Evolutionary conservation across 1,140 invertebrate species (phyloP).

Genomic region (Probaryconus sp.): DNA sequence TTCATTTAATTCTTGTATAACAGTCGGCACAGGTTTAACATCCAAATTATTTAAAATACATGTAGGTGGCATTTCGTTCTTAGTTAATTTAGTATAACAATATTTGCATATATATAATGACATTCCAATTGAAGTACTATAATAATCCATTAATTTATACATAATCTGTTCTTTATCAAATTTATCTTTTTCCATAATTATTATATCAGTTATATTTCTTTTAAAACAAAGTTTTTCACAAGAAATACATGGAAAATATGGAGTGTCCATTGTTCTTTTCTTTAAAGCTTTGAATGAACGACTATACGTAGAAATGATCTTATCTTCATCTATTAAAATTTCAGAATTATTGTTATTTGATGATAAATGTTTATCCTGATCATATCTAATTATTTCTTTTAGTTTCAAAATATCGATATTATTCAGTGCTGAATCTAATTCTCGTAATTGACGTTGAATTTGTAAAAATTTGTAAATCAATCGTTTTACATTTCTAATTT

Average conservation of each 20-base stretch:
- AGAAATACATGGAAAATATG: slow-evolving; percentile 34
- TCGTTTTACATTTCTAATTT: slow-evolving; percentile 25
- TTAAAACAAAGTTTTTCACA: slow-evolving; percentile 51
- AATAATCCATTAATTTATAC: slow-evolving; percentile 27
- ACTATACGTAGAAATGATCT: slow-evolving; percentile 20
- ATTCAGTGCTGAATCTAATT: slow-evolving; percentile 7
- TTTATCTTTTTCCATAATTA: slow-evolving; percentile 11
- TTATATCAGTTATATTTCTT: slow-evolving; percentile 23
- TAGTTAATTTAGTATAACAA: slow-evolving; percentile 22
- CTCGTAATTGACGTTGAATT: not conserved
- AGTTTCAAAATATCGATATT: slow-evolving; percentile 7
- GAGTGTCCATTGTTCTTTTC: slow-evolving; percentile 41
- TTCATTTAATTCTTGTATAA: slow-evolving; percentile 32
- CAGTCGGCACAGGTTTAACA: not conserved
- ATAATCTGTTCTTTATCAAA: slow-evolving; percentile 25
- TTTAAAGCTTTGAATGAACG: slow-evolving; percentile 43
- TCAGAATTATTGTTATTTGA: slow-evolving; percentile 16
- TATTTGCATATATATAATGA: slow-evolving; percentile 33
- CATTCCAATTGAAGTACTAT: slow-evolving; percentile 1
- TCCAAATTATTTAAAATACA: slow-evolving; percentile 41
- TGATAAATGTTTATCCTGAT: too few species aligned
- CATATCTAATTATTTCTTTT: slow-evolving; percentile 7
- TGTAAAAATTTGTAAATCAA: slow-evolving; percentile 20
- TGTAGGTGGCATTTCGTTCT: slow-evolving; percentile 31
- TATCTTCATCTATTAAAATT: slow-evolving; percentile 42